Percentiles rank a stretch among this genome's conserved stretches.
These are phyloP conservation scores for Rhopalosiphum padi DNA, from an alignment of 1,140 invertebrate genomes.

Conservation along the genomic window DNA sequence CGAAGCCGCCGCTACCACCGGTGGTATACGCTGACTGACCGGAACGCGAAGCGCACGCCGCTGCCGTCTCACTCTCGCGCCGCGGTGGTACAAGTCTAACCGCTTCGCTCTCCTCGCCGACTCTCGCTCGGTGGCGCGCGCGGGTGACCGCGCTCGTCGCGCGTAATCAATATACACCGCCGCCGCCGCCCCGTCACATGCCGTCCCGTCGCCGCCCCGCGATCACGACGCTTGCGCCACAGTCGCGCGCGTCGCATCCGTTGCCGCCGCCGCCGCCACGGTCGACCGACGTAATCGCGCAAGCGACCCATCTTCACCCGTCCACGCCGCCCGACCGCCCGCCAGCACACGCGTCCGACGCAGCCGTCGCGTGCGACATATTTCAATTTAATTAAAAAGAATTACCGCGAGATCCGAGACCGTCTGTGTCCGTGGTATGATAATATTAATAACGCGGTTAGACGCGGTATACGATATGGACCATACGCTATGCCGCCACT, in stretches of 20 bases:
- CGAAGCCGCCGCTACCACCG: not conserved
- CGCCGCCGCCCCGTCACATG: not conserved
- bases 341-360: not conserved
- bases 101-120: not conserved
- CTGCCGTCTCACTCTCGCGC: not conserved
- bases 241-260: not conserved
- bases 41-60: constrained; percentile 24
- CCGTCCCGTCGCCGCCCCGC: constrained; percentile 27
- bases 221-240: constrained; percentile 45
- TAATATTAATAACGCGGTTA: not conserved
- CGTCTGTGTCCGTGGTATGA: not conserved
- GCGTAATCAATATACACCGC: constrained; percentile 53
- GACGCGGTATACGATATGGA: not conserved
- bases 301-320: not conserved
- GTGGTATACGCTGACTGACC: constrained; percentile 48
- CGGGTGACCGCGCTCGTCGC: not conserved
- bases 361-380: not conserved
- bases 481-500: not conserved
- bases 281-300: not conserved
- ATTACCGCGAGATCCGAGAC: not conserved
- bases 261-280: not conserved
- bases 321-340: not conserved
- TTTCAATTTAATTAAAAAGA: constrained; percentile 37
- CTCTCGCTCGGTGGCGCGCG: not conserved
- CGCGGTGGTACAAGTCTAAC: not conserved